Percentiles rank a stretch among this genome's conserved stretches.
Conservation (phyloP, 2,797 vertebrate species). For the Gymnopithys bicolor region DNA sequence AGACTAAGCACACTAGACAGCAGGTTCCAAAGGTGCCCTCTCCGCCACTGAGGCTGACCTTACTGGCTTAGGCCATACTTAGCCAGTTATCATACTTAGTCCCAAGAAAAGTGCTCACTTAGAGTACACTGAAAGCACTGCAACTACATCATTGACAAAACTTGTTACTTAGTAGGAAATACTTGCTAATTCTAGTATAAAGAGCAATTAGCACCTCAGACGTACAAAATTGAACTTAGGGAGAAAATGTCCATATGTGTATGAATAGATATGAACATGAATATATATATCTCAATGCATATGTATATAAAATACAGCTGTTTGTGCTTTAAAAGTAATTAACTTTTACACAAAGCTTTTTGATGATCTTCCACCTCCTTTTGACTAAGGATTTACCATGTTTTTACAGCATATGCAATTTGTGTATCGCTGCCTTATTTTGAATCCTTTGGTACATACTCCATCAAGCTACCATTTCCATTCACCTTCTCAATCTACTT, state of each 20-base stretch:
- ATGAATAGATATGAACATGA: background rate
- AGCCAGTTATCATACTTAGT: background rate
- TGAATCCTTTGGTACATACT: conserved; percentile 77
- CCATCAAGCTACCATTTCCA: conserved; percentile 69
- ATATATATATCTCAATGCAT: background rate
- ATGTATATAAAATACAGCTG: background rate
- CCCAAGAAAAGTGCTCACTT: background rate
- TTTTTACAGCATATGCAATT: conserved; percentile 82
- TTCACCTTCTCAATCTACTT: conserved; percentile 72
- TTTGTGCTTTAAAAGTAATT: background rate
- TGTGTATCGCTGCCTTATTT: conserved; percentile 83
- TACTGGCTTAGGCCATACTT: background rate
- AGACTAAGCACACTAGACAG: background rate
- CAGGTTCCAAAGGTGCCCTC: background rate
- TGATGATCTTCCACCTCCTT: background rate
- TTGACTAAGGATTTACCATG: background rate
- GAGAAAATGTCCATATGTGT: background rate
- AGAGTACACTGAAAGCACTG: background rate
- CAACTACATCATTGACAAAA: background rate
- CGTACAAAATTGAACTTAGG: background rate
- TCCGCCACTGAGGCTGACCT: background rate
- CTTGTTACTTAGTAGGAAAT: background rate
- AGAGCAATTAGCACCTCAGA: background rate
- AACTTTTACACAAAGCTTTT: background rate
- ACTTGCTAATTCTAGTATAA: background rate